phyloP scores from a whole-genome alignment of 2,888 invertebrate species.

The Eurytoma californica region DNA sequence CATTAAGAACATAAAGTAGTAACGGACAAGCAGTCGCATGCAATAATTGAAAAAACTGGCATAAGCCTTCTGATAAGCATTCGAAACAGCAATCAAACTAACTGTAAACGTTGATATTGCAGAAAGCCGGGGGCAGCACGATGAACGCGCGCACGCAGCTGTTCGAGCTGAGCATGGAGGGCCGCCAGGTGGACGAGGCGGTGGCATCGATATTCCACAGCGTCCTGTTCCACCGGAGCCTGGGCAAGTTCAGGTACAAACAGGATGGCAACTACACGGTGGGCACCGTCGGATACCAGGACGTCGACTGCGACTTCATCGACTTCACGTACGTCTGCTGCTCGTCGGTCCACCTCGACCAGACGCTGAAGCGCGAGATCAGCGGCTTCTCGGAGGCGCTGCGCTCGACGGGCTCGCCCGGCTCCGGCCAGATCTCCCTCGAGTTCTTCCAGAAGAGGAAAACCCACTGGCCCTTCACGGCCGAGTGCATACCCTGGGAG shows the following conservation, averaged over 20 bases:
- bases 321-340: constrained; percentile 98
- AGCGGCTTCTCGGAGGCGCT: constrained; percentile 87
- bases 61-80: no score
- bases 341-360: constrained; percentile 87
- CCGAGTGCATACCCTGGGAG: constrained; percentile 98
- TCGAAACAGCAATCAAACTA: no score
- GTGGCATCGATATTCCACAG: constrained; percentile 94
- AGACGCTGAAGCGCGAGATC: constrained; percentile 84
- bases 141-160: constrained; percentile 90
- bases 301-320: constrained; percentile 98
- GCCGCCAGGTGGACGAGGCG: constrained; percentile 93
- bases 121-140: constrained; percentile 57
- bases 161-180: constrained; percentile 90
- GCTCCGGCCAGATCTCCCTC: constrained; percentile 89
- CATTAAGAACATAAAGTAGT: no score
- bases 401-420: constrained; percentile 82
- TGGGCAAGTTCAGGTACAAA: constrained; percentile 95
- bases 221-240: constrained; percentile 91
- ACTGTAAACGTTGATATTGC: constrained; percentile 16
- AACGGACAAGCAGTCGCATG: no score
- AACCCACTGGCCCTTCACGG: constrained; percentile 89
- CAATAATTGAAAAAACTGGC: no score
- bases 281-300: constrained; percentile 95
- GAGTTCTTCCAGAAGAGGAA: constrained; percentile 97
- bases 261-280: constrained; percentile 96